phyloP scores from a whole-genome alignment of 2,113 vertebrate genomes.

The Ictidomys tridecemlineatus region DNA sequence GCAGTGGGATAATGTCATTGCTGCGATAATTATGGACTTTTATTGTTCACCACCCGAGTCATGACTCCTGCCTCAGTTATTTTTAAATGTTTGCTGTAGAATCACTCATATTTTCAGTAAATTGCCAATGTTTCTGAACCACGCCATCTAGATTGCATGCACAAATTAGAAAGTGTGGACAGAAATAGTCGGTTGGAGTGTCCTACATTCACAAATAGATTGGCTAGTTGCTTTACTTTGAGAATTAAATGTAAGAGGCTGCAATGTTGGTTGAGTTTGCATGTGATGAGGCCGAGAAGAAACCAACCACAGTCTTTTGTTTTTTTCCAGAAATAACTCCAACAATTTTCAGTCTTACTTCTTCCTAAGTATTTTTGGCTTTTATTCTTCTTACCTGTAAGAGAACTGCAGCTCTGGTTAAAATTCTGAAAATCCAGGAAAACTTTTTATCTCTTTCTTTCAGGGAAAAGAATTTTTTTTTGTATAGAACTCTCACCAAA shows the following conservation, averaged over 20 bases:
- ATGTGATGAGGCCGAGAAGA: neutral
- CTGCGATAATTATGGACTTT: neutral
- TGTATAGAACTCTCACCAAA: slow-evolving; percentile 63
- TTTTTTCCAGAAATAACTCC: slow-evolving; percentile 15
- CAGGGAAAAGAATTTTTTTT: slow-evolving; percentile 32
- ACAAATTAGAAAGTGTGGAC: slow-evolving; percentile 40
- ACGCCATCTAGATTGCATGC: slow-evolving; percentile 51
- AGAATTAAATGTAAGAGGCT: neutral
- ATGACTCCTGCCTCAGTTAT: slow-evolving; percentile 42
- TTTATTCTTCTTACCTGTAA: neutral
- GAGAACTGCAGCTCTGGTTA: slow-evolving; percentile 14
- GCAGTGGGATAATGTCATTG: neutral
- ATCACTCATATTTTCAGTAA: slow-evolving; percentile 19
- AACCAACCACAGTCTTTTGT: neutral
- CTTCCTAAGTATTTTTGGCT: neutral
- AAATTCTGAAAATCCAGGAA: slow-evolving; percentile 65
- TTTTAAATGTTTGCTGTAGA: neutral
- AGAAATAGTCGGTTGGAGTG: neutral
- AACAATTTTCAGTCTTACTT: neutral
- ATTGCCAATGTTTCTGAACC: slow-evolving; percentile 58
- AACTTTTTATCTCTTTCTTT: slow-evolving; percentile 65
- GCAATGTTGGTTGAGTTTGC: neutral
- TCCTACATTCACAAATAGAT: slow-evolving; percentile 40
- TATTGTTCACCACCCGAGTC: neutral
- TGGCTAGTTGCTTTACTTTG: neutral